These are phyloP conservation scores for Regulus satrapa DNA, from an alignment of 2,113 vertebrate species.

Conservation along the genomic window DNA sequence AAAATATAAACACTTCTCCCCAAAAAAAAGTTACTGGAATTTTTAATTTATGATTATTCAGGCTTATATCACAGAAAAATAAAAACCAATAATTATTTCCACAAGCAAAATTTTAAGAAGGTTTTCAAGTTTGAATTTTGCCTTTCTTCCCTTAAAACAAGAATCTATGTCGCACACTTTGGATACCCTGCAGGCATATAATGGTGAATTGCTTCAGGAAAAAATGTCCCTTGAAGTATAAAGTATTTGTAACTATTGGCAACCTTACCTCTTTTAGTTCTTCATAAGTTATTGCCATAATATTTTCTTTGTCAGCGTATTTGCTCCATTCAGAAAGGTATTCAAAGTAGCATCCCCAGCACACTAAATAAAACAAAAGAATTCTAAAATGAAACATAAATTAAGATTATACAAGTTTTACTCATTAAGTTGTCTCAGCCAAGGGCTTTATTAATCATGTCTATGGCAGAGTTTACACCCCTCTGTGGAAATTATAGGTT, in stretches of 20 bases:
- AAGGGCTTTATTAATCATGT: neutral
- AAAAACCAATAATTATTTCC: neutral
- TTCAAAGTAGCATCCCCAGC: slow-evolving; percentile 79
- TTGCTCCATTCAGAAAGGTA: slow-evolving; percentile 75
- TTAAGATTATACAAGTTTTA: neutral
- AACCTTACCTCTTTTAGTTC: slow-evolving; percentile 73
- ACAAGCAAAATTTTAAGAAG: neutral
- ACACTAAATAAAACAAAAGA: slow-evolving; percentile 45
- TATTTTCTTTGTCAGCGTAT: slow-evolving; percentile 59
- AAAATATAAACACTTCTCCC: neutral
- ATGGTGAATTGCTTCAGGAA: neutral
- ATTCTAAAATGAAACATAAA: neutral
- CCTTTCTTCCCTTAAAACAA: neutral
- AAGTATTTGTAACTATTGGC: neutral
- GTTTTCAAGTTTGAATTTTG: neutral
- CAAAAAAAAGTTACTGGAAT: neutral
- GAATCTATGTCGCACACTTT: neutral
- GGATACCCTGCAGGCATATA: neutral
- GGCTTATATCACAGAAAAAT: neutral
- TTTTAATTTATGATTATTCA: neutral
- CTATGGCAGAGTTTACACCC: neutral
- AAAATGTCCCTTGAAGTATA: neutral
- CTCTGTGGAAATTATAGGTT: neutral
- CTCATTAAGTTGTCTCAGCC: neutral
- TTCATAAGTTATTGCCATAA: slow-evolving; percentile 78